Evolutionary conservation across 2,113 vertebrate genomes (phyloP), one percentile per base, ranked within the genome.

Genomic region (Macrotus californicus): DNA sequence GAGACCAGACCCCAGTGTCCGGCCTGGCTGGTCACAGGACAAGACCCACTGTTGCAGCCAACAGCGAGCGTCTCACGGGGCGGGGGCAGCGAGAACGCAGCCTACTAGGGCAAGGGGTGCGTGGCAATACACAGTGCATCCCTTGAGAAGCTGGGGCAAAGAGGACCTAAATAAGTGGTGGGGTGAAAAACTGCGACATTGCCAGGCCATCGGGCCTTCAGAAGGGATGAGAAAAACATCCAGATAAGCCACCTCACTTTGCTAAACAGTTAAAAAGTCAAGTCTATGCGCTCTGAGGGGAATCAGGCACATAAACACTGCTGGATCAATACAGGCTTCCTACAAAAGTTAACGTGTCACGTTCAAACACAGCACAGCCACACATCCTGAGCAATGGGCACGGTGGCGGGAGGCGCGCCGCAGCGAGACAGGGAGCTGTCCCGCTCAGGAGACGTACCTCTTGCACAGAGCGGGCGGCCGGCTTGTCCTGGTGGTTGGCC

Each of bases 401-500:
- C 3, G 13, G 1, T 15, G 41, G 24, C 24, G 6, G 70, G 70
- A 43, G 41, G 18, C 31, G 5, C 29, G 12, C 59, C 21, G 36
- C 21, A 6, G 26, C 31, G 31, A 12, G 69, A 14, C 36, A 19
- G 70, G 70, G 72, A 46, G 72, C 41, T 19, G 3, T 5, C 13
- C 14, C 6, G 73, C 12, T 8, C 43, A 1, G 7, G 67, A 96
- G 89, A 98, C 97, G 95, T 99, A 99, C 99, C 99, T 99, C 99
- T 97, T 99, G 99, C 93, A 99, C 96, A 43, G 99, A 99, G 89
- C 99, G 99, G 92, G 99, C 99, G 82, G 99, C 99, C 95, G 99
- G 99, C 97, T 99, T 99, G 98, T 99, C 99, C 98, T 99, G 99
- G 98, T 99, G 99, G 98, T 99, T 99, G 98, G 99, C 99, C 97